Percentiles rank a stretch among this genome's conserved stretches.
phyloP scores from a whole-genome alignment of 2,797 vertebrate genomes.

The Phataginus tetradactyla region DNA sequence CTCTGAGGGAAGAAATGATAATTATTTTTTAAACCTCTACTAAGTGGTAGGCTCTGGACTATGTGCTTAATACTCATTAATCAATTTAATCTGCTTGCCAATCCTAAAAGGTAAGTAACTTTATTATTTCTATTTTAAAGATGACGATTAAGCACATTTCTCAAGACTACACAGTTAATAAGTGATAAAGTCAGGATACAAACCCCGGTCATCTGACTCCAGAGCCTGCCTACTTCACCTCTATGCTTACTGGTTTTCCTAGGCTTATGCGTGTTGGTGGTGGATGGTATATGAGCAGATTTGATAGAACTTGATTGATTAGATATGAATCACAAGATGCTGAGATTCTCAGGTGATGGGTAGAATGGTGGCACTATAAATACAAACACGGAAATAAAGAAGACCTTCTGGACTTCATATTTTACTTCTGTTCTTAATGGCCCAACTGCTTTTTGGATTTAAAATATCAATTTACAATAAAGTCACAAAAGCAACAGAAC shows the following conservation, averaged over 20 bases:
- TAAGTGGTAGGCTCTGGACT: background rate
- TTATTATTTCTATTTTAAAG: constrained; percentile 49
- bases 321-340: background rate
- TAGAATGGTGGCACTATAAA: background rate
- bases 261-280: background rate
- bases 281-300: background rate
- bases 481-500: constrained; percentile 46
- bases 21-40: constrained; percentile 7
- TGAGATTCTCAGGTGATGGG: background rate
- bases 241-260: background rate
- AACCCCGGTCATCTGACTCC: background rate
- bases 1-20: background rate
- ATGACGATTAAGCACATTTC: constrained; percentile 1
- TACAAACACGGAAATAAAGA: background rate
- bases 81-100: background rate
- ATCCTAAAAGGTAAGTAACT: background rate
- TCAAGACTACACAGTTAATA: constrained; percentile 27
- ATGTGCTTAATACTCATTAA: constrained; percentile 35
- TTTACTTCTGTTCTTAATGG: constrained; percentile 19
- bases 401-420: background rate
- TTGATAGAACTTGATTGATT: background rate
- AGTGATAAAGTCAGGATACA: background rate
- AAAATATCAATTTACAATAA: background rate
- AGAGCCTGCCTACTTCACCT: background rate
- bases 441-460: constrained; percentile 9